Evolutionary conservation across 2,888 invertebrate species (phyloP), one percentile per base, ranked within the genome.

Genomic region (Acrocyrtus sp.): DNA sequence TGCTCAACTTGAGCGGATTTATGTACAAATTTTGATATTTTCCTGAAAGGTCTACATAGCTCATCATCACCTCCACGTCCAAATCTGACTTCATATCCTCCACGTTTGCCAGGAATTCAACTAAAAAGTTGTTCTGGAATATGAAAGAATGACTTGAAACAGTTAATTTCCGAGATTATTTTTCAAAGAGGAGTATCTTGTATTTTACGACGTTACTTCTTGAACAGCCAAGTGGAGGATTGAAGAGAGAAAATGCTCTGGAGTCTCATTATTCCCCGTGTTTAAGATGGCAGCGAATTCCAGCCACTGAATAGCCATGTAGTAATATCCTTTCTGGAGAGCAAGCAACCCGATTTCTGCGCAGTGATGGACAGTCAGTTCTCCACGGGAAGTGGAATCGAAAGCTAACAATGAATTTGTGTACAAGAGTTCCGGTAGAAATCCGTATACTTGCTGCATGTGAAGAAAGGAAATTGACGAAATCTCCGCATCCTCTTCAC

Each of bases 231-330:
- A 43, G 3, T 3, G 43, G 3, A 43, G 43, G n/a, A 43, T 6
- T 43, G 43, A 43, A 6, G 15, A 12, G 3, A 43, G n/a, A 17
- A 43, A 3, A 12, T 43, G n/a, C 43, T 17, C 3, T 4, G 43
- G 15, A 43, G 17, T 43, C n/a, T 15, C 17, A 17, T 43, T 17
- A 12, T 43, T 43, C n/a, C 43, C 43, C 15, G 15, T 12, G 15
- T 12, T 12, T 43, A 17, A 3, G n/a, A n/a, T n/a, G n/a, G n/a
- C n/a, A n/a, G 60, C 48, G 4, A 60, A 2, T 17, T 60, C 47
- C 17, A 60, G 21, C 56, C 56, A 56, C 12, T 56, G 47, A 21
- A 60, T 27, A 10, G 60, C 27, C 60, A 60, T 47, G 21, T 60
- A 60, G 21, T 60, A 47, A 1, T 15, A 17, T 3, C 17, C 17